phyloP scores from a whole-genome alignment of 1,140 invertebrate genomes.

The Trichonephila inaurata region DNA sequence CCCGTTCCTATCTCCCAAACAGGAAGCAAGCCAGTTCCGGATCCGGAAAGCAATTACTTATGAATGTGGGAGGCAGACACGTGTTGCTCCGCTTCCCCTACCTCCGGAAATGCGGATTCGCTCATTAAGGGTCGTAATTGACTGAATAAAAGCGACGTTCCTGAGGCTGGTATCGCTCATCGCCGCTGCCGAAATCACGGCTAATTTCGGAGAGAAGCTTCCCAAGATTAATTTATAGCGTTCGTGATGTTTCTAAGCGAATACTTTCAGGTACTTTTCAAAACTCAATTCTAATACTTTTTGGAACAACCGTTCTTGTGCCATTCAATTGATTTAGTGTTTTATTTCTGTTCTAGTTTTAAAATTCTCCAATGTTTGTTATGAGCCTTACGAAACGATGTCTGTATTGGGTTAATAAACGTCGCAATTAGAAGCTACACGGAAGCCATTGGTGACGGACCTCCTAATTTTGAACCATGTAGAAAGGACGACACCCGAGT shows the following conservation, averaged over 20 bases:
- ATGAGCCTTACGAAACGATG: no score
- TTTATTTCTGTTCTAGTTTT: no score
- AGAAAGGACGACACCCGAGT: no score
- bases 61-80: conserved; percentile 66
- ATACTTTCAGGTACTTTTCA: no score
- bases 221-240: neutral
- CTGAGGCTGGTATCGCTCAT: conserved; percentile 43
- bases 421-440: no score
- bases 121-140: conserved; percentile 66
- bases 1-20: neutral
- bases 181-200: conserved; percentile 32
- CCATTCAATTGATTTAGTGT: no score
- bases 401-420: no score
- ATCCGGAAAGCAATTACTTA: conserved; percentile 66
- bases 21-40: conserved; percentile 24
- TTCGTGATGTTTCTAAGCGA: neutral
- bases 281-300: no score
- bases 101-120: conserved; percentile 55
- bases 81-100: conserved; percentile 45
- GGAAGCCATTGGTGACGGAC: no score
- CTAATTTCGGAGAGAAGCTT: conserved; percentile 43
- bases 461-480: no score
- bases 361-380: no score
- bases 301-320: no score
- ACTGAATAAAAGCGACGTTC: conserved; percentile 43